Evolutionary conservation across 1,140 invertebrate genomes (phyloP).

Genomic region (Cecropterus lyciades): DNA sequence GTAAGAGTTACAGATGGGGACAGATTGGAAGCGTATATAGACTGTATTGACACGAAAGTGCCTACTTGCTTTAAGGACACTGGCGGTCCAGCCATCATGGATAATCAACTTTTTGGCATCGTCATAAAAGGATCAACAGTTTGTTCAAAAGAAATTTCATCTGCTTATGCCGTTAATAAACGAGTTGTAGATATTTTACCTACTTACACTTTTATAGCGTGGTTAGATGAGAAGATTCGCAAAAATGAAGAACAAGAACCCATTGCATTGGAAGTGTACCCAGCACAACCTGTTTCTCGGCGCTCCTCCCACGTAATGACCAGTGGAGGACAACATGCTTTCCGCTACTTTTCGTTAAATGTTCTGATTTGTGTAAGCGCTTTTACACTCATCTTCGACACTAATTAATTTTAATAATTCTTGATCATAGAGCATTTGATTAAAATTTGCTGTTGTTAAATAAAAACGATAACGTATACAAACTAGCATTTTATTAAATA

Average conservation of each 20-base stretch:
- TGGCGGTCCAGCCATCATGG: conserved; percentile 66
- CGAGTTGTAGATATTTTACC: conserved; percentile 59
- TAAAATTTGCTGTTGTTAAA: not conserved
- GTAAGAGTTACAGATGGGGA: conserved; percentile 42
- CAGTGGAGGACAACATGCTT: conserved; percentile 27
- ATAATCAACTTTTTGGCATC: conserved; percentile 67
- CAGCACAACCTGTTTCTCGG: conserved; percentile 41
- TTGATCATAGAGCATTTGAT: not conserved
- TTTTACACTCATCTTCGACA: not conserved
- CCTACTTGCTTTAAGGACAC: conserved; percentile 70
- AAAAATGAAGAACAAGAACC: conserved; percentile 43
- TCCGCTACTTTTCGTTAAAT: conserved; percentile 1
- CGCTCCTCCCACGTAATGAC: conserved; percentile 39
- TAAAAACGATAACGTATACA: not conserved
- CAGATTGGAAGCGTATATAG: conserved; percentile 55
- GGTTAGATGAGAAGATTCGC: conserved; percentile 65
- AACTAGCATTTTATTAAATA: too few relatives aligned
- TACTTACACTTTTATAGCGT: conserved; percentile 62
- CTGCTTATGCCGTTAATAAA: conserved; percentile 63
- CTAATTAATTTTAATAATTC: not conserved
- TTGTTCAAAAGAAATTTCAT: conserved; percentile 65
- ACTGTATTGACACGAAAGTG: conserved; percentile 72
- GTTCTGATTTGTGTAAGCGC: not conserved
- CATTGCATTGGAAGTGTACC: conserved; percentile 40
- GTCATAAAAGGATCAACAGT: conserved; percentile 58